Evolutionary conservation across 30 jellyfish, hydroid and myxozoan genomes (phyloP).

Genomic region (Pelagia noctiluca): DNA sequence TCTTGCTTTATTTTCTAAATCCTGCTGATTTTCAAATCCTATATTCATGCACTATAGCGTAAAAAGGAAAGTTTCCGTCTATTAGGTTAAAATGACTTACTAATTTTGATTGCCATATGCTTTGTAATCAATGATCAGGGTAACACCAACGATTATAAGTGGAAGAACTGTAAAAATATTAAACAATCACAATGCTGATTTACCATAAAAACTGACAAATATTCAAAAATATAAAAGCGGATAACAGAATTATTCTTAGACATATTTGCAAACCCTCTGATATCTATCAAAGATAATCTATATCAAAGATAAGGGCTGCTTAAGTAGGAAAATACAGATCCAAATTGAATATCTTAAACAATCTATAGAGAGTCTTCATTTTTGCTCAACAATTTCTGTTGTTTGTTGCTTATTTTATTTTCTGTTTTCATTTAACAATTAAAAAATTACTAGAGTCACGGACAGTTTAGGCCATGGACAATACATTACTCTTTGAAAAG

Average conservation of each 20-base stretch:
- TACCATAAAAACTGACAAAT: background rate
- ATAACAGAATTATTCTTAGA: background rate
- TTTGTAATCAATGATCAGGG: constrained; percentile 38
- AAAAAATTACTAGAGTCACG: no score
- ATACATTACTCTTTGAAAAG: no score
- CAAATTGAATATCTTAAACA: no score
- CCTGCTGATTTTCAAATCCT: background rate
- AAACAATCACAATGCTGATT: background rate
- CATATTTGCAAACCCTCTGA: background rate
- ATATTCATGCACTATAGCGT: background rate
- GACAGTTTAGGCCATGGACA: no score
- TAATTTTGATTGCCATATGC: constrained; percentile 62
- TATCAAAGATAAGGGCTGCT: background rate
- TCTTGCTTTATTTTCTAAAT: background rate
- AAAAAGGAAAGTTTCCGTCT: background rate
- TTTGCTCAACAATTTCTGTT: no score
- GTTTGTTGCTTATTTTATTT: no score
- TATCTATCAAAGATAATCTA: background rate
- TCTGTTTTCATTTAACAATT: no score
- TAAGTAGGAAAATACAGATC: no score
- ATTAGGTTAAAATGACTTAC: background rate
- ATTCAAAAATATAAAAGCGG: background rate
- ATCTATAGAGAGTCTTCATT: no score
- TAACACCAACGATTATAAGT: constrained; percentile 49
- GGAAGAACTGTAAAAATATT: constrained; percentile 52